Base-by-base conservation (phyloP, 92 coral and sea anemone species). In the Porites divaricata region DNA sequence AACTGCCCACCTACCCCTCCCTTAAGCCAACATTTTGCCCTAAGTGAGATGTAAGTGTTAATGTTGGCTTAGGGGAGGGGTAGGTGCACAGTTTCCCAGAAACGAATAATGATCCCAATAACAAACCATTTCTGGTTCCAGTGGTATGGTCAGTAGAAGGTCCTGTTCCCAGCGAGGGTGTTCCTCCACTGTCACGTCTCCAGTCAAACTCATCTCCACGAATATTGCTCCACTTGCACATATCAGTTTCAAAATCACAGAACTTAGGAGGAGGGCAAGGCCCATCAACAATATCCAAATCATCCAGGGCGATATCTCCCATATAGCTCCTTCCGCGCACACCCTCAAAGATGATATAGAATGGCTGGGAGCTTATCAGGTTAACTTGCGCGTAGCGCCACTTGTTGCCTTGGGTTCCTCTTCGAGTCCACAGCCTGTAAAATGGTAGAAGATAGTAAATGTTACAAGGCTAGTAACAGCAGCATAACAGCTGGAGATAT, bases 261-360 rank as follows among this genome's bases (percentile, higher is more conserved):
- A 72, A 49, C 35, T 63, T 90, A 6, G 92, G 84, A 48, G 99
- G 90, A 1, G 98, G 98, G 28, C 99, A 96, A 24, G 87, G 82
- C 21, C 99, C 99, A 89, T 91, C 98, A 17, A 90, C 93, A 20
- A 96, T 75, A 19, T 90, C 89, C 22, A 96, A 48, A 58, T 96
- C 99, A 83, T 96, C 99, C 19, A 96, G 92, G 22, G 99, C 95
- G 3, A 96, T 96, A 77, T 96, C 99, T 19, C 98, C 99, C 84
- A 69, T 88, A 69, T 90, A 96, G 48, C 95, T 89, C 4, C 78
- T 59, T 7, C 99, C 99, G 11, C 98, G 90, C 16, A 88, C 74
- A 1, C 98, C 99, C 78, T 96, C 99, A 67, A 96, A 96, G 6
- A 92, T 49, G 22, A 96, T 81, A 59, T 90, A 84, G 90, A 96